Conservation (phyloP, 1,140 invertebrate genomes). For the Drosophila parvula region DNA sequence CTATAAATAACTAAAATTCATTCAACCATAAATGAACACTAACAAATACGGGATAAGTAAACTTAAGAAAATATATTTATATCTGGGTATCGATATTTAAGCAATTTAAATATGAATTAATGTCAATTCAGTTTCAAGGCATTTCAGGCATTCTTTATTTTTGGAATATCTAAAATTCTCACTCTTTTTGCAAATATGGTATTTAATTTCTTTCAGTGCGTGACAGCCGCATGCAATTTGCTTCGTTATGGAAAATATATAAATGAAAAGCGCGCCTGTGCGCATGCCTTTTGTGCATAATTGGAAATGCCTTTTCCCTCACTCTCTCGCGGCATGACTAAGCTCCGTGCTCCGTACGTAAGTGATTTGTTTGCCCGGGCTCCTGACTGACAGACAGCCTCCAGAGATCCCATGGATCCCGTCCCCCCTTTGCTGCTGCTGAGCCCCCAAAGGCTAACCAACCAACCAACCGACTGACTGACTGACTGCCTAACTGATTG, state of each 20-base stretch:
- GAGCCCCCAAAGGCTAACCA: slow-evolving; percentile 12
- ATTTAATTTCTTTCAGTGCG: neutral
- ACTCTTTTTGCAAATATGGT: neutral
- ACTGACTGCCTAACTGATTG: slow-evolving; percentile 46
- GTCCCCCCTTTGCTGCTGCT: neutral
- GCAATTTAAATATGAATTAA: too few relatives aligned
- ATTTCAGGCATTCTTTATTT: too few relatives aligned
- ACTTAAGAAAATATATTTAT: too few relatives aligned
- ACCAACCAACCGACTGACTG: slow-evolving; percentile 31
- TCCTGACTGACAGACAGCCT: slow-evolving; percentile 50
- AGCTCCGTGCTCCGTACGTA: slow-evolving; percentile 47
- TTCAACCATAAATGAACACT: too few relatives aligned
- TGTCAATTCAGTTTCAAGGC: too few relatives aligned
- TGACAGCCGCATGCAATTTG: slow-evolving; percentile 13
- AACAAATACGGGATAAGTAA: too few relatives aligned
- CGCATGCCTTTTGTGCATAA: slow-evolving; percentile 48
- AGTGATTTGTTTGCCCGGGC: slow-evolving; percentile 66
- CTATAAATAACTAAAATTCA: too few relatives aligned
- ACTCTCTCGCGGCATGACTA: slow-evolving; percentile 41
- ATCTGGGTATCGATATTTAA: too few relatives aligned
- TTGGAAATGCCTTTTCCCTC: slow-evolving; percentile 56
- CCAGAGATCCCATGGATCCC: slow-evolving; percentile 8
- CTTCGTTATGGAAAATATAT: slow-evolving; percentile 26
- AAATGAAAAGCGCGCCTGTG: slow-evolving; percentile 40
- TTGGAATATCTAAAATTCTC: too few relatives aligned